phyloP scores from a whole-genome alignment of 2,797 vertebrate genomes.

The Limosa lapponica region DNA sequence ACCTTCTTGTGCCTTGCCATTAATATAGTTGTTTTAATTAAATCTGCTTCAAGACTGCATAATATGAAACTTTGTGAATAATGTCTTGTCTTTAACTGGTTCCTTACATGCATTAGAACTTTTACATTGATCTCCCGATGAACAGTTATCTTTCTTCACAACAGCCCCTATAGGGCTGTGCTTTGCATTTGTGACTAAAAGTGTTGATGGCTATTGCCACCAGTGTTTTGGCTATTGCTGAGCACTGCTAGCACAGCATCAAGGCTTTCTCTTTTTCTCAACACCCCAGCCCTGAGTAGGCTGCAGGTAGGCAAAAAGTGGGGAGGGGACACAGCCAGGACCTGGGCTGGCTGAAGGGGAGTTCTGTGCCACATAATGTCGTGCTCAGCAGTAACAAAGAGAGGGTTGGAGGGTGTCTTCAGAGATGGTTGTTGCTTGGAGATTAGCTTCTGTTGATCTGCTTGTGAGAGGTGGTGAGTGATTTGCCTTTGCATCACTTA shows the following conservation, averaged over 20 bases:
- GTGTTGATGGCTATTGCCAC: background rate
- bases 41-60: background rate
- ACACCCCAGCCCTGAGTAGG: background rate
- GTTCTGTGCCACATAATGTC: rapidly evolving
- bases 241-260: background rate
- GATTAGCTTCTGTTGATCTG: background rate
- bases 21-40: background rate
- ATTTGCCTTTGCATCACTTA: background rate
- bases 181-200: background rate
- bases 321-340: background rate
- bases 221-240: background rate
- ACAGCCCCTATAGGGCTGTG: background rate
- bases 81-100: background rate
- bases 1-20: background rate
- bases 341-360: background rate
- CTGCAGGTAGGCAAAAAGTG: background rate
- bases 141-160: background rate
- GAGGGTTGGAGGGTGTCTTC: background rate
- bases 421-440: background rate
- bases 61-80: background rate
- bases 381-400: background rate
- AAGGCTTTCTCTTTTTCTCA: background rate
- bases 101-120: background rate
- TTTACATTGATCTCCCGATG: background rate
- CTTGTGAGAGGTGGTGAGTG: background rate